Evolutionary conservation across 1,140 invertebrate species (phyloP), one percentile per base, ranked within the genome.

Genomic region (Sycophila sp.): DNA sequence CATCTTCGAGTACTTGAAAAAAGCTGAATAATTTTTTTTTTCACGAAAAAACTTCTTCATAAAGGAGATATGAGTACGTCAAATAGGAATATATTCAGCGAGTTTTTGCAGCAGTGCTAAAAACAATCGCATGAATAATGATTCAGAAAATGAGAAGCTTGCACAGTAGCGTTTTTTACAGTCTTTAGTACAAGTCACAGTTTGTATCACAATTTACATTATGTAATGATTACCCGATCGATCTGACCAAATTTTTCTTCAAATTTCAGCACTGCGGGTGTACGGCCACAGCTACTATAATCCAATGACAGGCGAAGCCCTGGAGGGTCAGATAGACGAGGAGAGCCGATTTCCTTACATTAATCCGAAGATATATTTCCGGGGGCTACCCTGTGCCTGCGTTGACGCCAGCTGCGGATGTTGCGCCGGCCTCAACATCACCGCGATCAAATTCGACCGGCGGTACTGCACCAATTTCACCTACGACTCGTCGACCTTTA

Each of bases 371-470:
- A 76, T 82, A 15, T 38, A 69, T 26, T 83, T 80, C 8, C 59
- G 53, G 49, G 86, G 87, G 0, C 74, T 87, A 24, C 85, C 84
- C 0, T 92, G 91, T 68, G 77, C 81, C 7, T 92, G 90, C 76
- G 75, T 85, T 17, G 73, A 76, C 6, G 70, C 85, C 0, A 80
- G 82, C 22, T 92, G 91, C 67, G 84, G 82, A 19, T 92, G 91
- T 75, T 92, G 91, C 74, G 87, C 87, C 8, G 90, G 91, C 24
- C 81, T 91, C 30, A 87, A 88, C 69, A 81, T 92, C 30, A 81
- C 87, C 26, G 78, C 83, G 7, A 84, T 91, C 4, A 88, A 89
- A 60, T 88, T 91, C 51, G 86, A 91, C 60, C 87, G 86, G 67
- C 80, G 81, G 76, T 87, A 86, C 13, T 93, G 91, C 76, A 86